Evolutionary conservation across 1,140 invertebrate genomes (phyloP).

Genomic region (Heliconius melpomene): DNA sequence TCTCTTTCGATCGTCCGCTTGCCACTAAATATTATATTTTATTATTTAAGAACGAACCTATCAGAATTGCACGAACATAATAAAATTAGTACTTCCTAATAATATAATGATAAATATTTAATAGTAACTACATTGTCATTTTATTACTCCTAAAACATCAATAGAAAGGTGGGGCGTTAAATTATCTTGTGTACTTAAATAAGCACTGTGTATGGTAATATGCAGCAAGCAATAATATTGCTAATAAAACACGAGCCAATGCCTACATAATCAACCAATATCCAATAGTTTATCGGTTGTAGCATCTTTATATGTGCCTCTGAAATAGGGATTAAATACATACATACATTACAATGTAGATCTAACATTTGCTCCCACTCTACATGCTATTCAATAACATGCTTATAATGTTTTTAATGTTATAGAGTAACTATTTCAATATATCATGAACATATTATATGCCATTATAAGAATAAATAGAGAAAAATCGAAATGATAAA

Average conservation of each 20-base stretch:
- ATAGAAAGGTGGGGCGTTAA: not conserved
- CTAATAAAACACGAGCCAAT: constrained; percentile 50
- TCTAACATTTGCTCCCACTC: not conserved
- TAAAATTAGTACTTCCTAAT: not conserved
- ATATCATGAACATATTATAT: not conserved
- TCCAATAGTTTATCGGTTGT: constrained; percentile 39
- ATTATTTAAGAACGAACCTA: constrained; percentile 11
- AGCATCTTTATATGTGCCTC: constrained; percentile 9
- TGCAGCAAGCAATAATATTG: constrained; percentile 46
- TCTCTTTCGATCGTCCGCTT: constrained; percentile 47
- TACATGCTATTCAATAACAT: not conserved
- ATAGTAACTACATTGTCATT: not conserved
- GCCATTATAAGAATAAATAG: not conserved
- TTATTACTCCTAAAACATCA: not conserved
- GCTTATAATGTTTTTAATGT: not conserved
- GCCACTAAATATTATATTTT: constrained; percentile 49
- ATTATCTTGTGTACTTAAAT: not conserved
- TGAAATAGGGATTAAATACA: constrained; percentile 11
- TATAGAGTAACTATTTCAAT: not conserved
- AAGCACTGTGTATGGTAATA: constrained; percentile 23
- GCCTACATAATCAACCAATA: constrained; percentile 42
- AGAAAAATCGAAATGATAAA: constrained; percentile 13
- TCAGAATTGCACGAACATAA: not conserved
- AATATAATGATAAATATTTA: not conserved
- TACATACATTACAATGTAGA: constrained; percentile 1